Percentiles rank a stretch among this genome's conserved stretches.
Evolutionary conservation across 1,140 invertebrate species (phyloP).

Genomic region (Heliconius congener): DNA sequence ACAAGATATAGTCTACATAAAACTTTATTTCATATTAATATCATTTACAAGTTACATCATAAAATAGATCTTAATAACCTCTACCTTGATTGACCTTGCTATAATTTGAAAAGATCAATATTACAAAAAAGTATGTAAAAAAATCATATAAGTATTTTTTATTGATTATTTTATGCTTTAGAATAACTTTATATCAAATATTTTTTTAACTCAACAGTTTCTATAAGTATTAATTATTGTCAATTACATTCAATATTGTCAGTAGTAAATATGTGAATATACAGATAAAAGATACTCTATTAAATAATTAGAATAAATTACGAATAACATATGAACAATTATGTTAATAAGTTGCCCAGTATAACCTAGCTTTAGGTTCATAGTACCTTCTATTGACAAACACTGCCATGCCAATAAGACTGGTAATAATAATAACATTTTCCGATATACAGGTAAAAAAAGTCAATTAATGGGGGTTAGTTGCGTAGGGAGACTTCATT

Average conservation of each 20-base stretch:
- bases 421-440: conserved; percentile 8
- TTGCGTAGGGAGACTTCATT: background rate
- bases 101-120: conserved; percentile 3
- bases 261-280: background rate
- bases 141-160: background rate
- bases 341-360: conserved; percentile 5
- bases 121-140: background rate
- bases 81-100: background rate
- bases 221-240: background rate
- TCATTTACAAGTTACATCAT: background rate
- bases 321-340: background rate
- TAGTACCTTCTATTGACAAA: conserved; percentile 36
- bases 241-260: background rate
- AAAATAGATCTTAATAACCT: background rate
- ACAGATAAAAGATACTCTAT: background rate
- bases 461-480: background rate
- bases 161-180: background rate
- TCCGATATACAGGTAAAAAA: conserved; percentile 2
- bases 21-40: too few species aligned
- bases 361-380: conserved; percentile 15
- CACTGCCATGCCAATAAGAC: conserved; percentile 34
- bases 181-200: background rate
- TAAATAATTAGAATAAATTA: background rate
- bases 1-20: too few species aligned
- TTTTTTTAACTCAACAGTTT: background rate